Evolutionary conservation across 1,140 invertebrate species (phyloP).

Genomic region (Homarus americanus): DNA sequence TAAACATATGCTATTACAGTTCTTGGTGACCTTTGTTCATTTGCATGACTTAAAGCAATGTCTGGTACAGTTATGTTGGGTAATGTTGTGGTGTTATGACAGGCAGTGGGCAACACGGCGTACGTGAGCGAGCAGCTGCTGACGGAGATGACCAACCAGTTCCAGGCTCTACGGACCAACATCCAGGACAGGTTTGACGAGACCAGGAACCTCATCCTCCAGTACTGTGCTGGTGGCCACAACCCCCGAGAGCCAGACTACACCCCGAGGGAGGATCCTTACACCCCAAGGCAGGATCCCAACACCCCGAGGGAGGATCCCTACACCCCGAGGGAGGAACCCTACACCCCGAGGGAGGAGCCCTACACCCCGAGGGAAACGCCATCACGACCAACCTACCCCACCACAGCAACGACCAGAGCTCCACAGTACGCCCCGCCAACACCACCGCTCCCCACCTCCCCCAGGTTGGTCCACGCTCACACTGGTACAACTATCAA

Average conservation of each 20-base stretch:
- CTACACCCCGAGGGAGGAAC: not conserved
- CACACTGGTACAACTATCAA: not conserved
- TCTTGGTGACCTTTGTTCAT: too few relatives aligned
- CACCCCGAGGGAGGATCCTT: not conserved
- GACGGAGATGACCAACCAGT: constrained; percentile 29
- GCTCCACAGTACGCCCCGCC: not conserved
- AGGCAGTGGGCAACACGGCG: constrained; percentile 40
- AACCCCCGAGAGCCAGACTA: not conserved
- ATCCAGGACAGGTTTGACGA: constrained; percentile 37
- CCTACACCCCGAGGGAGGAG: not conserved
- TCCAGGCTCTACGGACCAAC: not conserved
- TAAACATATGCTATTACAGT: too few relatives aligned
- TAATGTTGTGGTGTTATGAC: not conserved
- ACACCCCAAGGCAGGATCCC: not conserved
- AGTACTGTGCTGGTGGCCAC: constrained; percentile 26
- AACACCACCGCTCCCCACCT: not conserved
- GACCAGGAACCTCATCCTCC: constrained; percentile 31
- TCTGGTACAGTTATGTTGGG: not conserved
- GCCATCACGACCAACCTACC: not conserved
- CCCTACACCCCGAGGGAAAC: too few relatives aligned
- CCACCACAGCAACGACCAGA: not conserved
- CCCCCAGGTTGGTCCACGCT: constrained; percentile 5
- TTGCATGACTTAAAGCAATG: too few relatives aligned
- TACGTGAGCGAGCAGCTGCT: constrained; percentile 49
- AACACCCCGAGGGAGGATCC: not conserved